phyloP scores from a whole-genome alignment of 2,888 invertebrate genomes.

The Fragum sueziense region DNA sequence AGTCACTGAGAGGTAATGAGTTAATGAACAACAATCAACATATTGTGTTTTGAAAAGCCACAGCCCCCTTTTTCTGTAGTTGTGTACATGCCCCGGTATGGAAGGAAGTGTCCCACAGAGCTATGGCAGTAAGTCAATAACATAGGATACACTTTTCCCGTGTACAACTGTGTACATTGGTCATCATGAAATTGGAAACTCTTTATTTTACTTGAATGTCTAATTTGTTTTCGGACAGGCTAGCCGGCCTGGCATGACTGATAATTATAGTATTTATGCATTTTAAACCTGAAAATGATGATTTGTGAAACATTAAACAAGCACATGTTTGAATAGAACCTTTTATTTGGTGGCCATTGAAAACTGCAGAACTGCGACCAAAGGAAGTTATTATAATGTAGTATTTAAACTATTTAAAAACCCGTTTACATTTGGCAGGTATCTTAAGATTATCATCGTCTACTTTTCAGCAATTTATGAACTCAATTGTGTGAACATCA shows the following conservation, averaged over 20 bases:
- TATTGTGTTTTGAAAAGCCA: no score
- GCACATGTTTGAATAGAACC: slow-evolving; percentile 11
- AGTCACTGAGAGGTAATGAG: no score
- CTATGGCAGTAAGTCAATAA: slow-evolving; percentile 37
- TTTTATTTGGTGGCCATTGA: slow-evolving; percentile 6
- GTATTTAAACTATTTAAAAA: slow-evolving; percentile 2
- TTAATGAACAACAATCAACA: no score
- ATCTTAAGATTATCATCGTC: not conserved
- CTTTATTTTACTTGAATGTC: slow-evolving; percentile 38
- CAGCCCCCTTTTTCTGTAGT: no score
- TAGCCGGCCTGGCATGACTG: slow-evolving; percentile 10
- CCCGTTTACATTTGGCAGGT: not conserved
- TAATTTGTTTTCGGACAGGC: slow-evolving; percentile 11
- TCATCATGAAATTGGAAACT: slow-evolving; percentile 55
- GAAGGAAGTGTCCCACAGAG: slow-evolving; percentile 17
- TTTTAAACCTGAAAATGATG: slow-evolving; percentile 21
- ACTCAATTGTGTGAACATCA: not conserved
- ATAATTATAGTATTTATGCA: slow-evolving; percentile 25
- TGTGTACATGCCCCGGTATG: not conserved
- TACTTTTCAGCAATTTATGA: not conserved
- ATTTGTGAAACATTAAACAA: slow-evolving; percentile 21
- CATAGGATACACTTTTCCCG: not conserved
- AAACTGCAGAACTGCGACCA: not conserved
- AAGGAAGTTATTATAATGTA: not conserved
- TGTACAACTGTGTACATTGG: slow-evolving; percentile 26